phyloP scores from a whole-genome alignment of 2,113 vertebrate genomes.

The Channa argus region DNA sequence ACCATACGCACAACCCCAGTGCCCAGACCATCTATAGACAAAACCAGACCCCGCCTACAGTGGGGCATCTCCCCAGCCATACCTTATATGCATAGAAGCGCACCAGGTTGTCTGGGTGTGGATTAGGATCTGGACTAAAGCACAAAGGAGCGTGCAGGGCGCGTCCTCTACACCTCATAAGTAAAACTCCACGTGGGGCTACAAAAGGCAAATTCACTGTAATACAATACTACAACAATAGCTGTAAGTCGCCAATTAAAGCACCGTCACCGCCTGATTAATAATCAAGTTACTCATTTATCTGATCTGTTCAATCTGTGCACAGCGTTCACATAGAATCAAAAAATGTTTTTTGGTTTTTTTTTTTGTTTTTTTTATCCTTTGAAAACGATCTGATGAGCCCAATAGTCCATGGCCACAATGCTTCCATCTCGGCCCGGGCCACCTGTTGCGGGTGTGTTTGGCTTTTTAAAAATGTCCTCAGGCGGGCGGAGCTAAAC shows the following conservation, averaged over 20 bases:
- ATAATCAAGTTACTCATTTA: too few relatives aligned
- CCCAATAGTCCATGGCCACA: background rate
- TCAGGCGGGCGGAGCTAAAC: slow-evolving; percentile 77
- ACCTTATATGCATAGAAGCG: slow-evolving; percentile 68
- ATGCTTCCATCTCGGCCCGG: background rate
- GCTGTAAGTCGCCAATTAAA: too few relatives aligned
- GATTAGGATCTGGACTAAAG: background rate
- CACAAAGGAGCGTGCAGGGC: slow-evolving; percentile 14
- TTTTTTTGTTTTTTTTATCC: too few relatives aligned
- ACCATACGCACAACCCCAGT: slow-evolving; percentile 4
- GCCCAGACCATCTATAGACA: slow-evolving; percentile 76
- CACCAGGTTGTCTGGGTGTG: slow-evolving; percentile 34
- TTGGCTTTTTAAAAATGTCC: slow-evolving; percentile 73
- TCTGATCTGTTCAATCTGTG: too few relatives aligned
- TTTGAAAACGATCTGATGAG: too few relatives aligned
- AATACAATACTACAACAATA: too few relatives aligned
- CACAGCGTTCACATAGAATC: too few relatives aligned
- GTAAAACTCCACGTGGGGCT: too few relatives aligned
- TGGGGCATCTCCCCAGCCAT: slow-evolving; percentile 32
- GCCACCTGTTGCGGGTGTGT: slow-evolving; percentile 78
- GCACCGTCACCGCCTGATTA: too few relatives aligned
- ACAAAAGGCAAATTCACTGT: too few relatives aligned
- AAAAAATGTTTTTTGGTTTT: too few relatives aligned
- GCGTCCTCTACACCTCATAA: background rate
- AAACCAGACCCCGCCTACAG: slow-evolving; percentile 38